These are phyloP conservation scores for Venturia canescens DNA, from an alignment of 1,140 invertebrate genomes.

Conservation along the genomic window DNA sequence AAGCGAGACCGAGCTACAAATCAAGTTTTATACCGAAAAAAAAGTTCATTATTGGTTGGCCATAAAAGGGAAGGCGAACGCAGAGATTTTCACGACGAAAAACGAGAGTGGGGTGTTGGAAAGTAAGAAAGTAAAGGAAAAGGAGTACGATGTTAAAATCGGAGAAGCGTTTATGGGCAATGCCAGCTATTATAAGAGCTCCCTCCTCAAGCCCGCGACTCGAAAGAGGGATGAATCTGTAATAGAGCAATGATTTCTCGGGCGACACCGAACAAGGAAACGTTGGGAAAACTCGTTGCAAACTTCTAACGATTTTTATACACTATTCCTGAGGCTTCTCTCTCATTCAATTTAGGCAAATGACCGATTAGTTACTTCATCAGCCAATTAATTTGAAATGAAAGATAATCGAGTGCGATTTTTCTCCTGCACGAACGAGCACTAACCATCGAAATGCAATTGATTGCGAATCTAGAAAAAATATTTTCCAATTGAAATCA, in stretches of 20 bases:
- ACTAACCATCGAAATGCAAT: too few species aligned
- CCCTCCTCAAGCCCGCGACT: neutral
- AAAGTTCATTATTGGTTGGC: slow-evolving; percentile 76
- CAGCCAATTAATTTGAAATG: neutral
- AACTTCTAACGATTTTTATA: slow-evolving; percentile 12
- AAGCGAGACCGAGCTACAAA: slow-evolving; percentile 69
- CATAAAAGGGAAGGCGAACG: slow-evolving; percentile 67
- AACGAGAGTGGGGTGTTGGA: slow-evolving; percentile 53
- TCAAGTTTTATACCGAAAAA: slow-evolving; percentile 75
- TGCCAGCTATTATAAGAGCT: slow-evolving; percentile 15
- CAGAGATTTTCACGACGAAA: slow-evolving; percentile 56
- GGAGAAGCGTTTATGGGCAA: slow-evolving; percentile 41
- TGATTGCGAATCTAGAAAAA: too few species aligned
- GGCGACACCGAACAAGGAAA: slow-evolving; percentile 7
- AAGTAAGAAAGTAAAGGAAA: slow-evolving; percentile 56
- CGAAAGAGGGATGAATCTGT: slow-evolving; percentile 30
- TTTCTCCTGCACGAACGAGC: too few species aligned
- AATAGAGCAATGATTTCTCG: slow-evolving; percentile 37
- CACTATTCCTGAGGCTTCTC: neutral
- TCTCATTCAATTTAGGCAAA: neutral
- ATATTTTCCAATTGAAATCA: too few species aligned
- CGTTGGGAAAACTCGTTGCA: neutral
- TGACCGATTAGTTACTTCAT: neutral
- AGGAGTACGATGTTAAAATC: slow-evolving; percentile 49
- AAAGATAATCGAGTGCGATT: too few species aligned